Conservation (phyloP, 2,888 invertebrate genomes). For the Clistopyga incitator region DNA sequence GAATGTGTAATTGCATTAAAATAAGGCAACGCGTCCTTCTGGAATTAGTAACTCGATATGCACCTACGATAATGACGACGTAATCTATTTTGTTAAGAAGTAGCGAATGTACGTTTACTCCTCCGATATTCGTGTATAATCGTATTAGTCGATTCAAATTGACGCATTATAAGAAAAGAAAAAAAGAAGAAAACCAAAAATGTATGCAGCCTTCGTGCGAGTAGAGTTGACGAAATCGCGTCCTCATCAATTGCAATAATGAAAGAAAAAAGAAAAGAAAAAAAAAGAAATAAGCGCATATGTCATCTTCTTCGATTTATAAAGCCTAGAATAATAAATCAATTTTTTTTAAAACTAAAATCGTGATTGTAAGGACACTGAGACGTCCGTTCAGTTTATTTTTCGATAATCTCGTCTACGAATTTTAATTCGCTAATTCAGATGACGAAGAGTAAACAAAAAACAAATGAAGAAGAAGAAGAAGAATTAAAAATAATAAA, state of each 20-base stretch:
- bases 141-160: constrained; percentile 26
- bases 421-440: constrained; percentile 23
- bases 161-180: neutral
- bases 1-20: neutral
- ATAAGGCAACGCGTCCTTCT: neutral
- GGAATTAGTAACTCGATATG: constrained; percentile 12
- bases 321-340: constrained; percentile 17
- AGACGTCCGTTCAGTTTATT: constrained; percentile 23
- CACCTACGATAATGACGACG: constrained; percentile 13
- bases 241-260: constrained; percentile 54
- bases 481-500: constrained; percentile 28
- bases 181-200: neutral
- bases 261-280: constrained; percentile 2
- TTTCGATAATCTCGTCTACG: constrained; percentile 21
- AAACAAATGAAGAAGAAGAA: too few species aligned
- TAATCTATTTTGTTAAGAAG: constrained; percentile 31
- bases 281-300: too few species aligned
- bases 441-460: constrained; percentile 22
- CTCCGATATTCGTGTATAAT: constrained; percentile 21
- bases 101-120: constrained; percentile 25
- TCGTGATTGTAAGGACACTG: constrained; percentile 14
- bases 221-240: constrained; percentile 46
- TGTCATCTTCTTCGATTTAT: neutral
- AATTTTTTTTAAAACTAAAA: neutral
- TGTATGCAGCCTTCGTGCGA: constrained; percentile 20